phyloP scores from a whole-genome alignment of 1,140 invertebrate genomes.

The Lepidurus couesii region DNA sequence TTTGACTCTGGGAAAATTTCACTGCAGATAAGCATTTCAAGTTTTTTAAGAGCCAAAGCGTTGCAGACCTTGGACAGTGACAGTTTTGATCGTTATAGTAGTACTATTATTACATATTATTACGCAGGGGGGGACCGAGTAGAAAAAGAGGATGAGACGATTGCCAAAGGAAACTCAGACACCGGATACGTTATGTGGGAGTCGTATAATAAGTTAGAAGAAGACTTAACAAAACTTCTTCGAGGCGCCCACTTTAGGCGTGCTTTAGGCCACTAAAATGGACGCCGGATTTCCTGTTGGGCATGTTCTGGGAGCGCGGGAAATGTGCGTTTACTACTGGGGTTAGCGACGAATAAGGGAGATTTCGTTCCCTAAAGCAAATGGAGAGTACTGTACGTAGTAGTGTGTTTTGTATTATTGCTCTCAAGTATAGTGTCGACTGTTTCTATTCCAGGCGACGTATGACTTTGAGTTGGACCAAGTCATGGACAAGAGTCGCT shows the following conservation, averaged over 20 bases:
- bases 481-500: too few relatives aligned
- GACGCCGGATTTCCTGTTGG: slow-evolving; percentile 10
- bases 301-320: background rate
- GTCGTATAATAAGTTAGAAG: background rate
- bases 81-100: background rate
- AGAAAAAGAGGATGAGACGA: background rate
- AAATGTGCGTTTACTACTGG: background rate
- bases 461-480: too few relatives aligned
- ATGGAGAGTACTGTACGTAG: too few relatives aligned
- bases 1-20: background rate
- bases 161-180: background rate
- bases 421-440: too few relatives aligned
- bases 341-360: background rate
- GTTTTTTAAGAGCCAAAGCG: too few relatives aligned
- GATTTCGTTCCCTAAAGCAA: background rate
- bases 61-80: too few relatives aligned
- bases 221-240: background rate
- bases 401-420: too few relatives aligned
- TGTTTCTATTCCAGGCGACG: too few relatives aligned
- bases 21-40: background rate
- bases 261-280: background rate
- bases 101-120: slow-evolving; percentile 12
- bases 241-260: background rate
- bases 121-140: background rate
- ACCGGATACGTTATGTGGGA: slow-evolving; percentile 17